Percentiles rank a stretch among this genome's conserved stretches.
Evolutionary conservation across 2,113 vertebrate species (phyloP).

Genomic region (Prunella himalayana): DNA sequence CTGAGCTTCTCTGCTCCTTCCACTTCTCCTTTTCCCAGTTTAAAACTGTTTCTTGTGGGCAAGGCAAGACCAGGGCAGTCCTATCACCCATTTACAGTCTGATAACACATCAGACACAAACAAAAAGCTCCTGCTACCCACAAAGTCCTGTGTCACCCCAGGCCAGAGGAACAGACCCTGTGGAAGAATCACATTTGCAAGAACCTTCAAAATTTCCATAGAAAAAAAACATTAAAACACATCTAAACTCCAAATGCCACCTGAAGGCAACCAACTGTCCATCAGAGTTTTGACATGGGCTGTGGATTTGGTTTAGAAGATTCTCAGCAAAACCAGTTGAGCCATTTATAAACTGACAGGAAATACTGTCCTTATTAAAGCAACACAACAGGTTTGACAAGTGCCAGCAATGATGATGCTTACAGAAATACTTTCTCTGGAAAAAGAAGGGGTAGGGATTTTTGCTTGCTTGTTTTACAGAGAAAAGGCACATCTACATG

Average conservation of each 20-base stretch:
- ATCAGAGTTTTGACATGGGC: background rate
- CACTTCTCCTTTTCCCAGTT: background rate
- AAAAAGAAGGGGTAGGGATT: accelerated
- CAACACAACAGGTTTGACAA: background rate
- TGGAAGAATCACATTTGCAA: background rate
- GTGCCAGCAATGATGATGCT: background rate
- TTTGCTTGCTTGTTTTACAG: background rate
- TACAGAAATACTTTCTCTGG: background rate
- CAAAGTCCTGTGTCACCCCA: background rate
- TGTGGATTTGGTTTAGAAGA: background rate
- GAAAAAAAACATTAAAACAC: background rate
- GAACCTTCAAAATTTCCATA: background rate
- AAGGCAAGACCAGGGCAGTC: background rate
- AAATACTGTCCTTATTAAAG: background rate
- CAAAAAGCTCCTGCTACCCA: background rate
- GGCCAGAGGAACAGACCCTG: background rate
- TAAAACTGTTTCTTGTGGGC: background rate
- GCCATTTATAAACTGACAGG: background rate
- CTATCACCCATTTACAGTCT: background rate
- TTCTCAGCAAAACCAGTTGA: background rate
- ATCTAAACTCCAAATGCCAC: background rate
- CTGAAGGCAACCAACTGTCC: background rate
- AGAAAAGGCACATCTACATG: background rate
- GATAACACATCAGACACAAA: background rate
- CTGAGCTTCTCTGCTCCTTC: background rate